phyloP scores from a whole-genome alignment of 1,140 invertebrate species.

The Drosophila biarmipes region DNA sequence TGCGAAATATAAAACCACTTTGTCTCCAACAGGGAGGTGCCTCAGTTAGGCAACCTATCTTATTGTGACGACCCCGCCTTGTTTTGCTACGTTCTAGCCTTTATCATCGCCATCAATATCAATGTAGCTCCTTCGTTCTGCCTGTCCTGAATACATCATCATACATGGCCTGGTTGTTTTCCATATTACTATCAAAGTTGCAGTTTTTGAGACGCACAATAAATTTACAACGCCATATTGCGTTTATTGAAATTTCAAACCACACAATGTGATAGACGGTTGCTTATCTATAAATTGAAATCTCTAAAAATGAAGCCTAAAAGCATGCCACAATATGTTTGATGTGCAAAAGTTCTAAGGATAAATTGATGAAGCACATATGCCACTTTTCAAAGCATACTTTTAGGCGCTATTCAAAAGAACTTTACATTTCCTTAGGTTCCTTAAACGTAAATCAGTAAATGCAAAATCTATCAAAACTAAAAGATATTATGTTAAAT shows the following conservation, averaged over 20 bases:
- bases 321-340: background rate
- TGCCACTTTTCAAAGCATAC: too few species aligned
- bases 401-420: background rate
- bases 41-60: slow-evolving; percentile 9
- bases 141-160: slow-evolving; percentile 7
- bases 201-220: too few species aligned
- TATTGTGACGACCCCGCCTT: slow-evolving; percentile 10
- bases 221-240: too few species aligned
- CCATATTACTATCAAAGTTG: background rate
- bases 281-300: too few species aligned
- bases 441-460: too few species aligned
- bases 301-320: background rate
- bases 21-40: slow-evolving; percentile 7
- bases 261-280: too few species aligned
- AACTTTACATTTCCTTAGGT: background rate
- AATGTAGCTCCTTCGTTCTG: slow-evolving; percentile 11
- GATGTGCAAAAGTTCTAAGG: background rate
- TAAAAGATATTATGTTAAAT: too few species aligned
- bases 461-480: too few species aligned
- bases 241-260: too few species aligned
- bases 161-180: slow-evolving; percentile 25
- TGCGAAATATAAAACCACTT: slow-evolving; percentile 11
- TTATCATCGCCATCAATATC: slow-evolving; percentile 32
- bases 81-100: slow-evolving; percentile 2
- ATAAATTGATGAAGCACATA: too few species aligned